Conservation (phyloP, 2,888 invertebrate genomes). For the Cosmia pyralina region DNA sequence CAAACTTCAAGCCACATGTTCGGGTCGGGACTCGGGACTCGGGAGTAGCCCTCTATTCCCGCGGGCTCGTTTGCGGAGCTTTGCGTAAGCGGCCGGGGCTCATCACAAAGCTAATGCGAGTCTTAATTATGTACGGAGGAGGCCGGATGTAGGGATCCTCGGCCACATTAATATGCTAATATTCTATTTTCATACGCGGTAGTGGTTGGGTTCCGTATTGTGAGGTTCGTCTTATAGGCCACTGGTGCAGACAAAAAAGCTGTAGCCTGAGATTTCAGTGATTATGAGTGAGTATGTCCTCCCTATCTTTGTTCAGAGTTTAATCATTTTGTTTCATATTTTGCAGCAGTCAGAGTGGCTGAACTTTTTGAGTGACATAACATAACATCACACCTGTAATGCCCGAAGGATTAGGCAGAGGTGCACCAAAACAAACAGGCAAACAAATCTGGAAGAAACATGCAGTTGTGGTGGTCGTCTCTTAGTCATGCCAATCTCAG, state of each 20-base stretch:
- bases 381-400: too few relatives aligned
- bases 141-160: conserved; percentile 64
- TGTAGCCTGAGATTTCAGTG: not conserved
- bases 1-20: conserved; percentile 35
- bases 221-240: conserved; percentile 11
- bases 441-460: not conserved
- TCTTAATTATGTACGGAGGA: conserved; percentile 72
- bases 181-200: conserved; percentile 69
- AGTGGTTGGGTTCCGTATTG: conserved; percentile 35
- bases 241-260: not conserved
- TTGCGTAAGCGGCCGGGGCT: conserved; percentile 47
- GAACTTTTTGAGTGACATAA: not conserved
- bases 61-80: conserved; percentile 56
- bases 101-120: conserved; percentile 67
- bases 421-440: too few relatives aligned
- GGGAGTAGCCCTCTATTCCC: conserved; percentile 40
- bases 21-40: conserved; percentile 4
- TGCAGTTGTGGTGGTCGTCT: not conserved
- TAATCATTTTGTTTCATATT: not conserved
- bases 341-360: not conserved
- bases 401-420: too few relatives aligned
- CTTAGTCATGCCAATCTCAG: not conserved
- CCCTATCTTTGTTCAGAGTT: not conserved
- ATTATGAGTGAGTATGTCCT: not conserved
- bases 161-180: conserved; percentile 72